Conservation (phyloP, 2,888 invertebrate species). For the Drosophila pseudotalamancana region DNA sequence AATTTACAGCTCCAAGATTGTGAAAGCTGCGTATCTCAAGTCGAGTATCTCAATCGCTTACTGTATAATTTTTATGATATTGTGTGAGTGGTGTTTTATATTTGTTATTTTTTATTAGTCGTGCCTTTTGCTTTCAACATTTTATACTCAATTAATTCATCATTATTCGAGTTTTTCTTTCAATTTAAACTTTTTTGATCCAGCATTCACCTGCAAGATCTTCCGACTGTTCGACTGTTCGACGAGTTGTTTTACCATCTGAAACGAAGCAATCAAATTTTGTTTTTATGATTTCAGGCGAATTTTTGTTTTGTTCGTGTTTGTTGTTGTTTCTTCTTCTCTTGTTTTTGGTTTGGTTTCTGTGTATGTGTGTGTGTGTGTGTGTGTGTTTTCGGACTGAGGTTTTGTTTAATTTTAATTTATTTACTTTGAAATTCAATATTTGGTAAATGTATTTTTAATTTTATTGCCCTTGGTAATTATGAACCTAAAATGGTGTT, state of each 20-base stretch:
- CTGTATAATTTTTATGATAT: constrained; percentile 82
- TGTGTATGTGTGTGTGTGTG: too few species aligned
- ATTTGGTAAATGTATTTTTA: constrained; percentile 77
- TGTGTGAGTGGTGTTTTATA: constrained; percentile 51
- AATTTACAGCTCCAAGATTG: constrained; percentile 32
- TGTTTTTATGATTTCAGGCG: constrained; percentile 78
- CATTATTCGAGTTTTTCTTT: constrained; percentile 73
- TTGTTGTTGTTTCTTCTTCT: constrained; percentile 14
- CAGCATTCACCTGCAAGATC: constrained; percentile 20
- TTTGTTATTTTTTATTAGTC: constrained; percentile 54
- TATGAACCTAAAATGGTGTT: constrained; percentile 53
- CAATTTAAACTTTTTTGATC: constrained; percentile 24
- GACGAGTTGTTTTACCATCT: constrained; percentile 17
- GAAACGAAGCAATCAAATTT: constrained; percentile 65
- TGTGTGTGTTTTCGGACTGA: constrained; percentile 9
- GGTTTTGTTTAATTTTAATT: constrained; percentile 65
- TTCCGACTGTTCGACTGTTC: constrained; percentile 23
- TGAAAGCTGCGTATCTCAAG: constrained; percentile 42
- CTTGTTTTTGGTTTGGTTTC: background rate
- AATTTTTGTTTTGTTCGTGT: constrained; percentile 54
- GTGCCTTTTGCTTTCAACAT: constrained; percentile 55
- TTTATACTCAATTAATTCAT: constrained; percentile 81
- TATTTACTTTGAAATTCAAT: constrained; percentile 82
- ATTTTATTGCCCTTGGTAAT: constrained; percentile 59
- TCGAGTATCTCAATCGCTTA: constrained; percentile 45